phyloP scores from a whole-genome alignment of 2,797 vertebrate genomes.

The Orientallactaga sibirica region DNA sequence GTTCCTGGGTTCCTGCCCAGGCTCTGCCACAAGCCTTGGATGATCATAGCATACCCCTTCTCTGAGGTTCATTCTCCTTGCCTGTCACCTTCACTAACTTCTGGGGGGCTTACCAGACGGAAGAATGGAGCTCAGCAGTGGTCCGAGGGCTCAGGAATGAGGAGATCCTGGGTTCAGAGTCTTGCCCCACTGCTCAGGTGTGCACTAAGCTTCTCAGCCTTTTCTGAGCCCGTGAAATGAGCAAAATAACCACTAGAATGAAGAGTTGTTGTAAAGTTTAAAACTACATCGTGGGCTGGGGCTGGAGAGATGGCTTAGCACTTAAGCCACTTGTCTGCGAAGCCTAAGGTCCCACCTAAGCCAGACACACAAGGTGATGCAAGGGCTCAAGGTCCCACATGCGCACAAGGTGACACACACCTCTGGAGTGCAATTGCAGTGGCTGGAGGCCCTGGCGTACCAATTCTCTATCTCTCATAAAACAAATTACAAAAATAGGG shows the following conservation, averaged over 20 bases:
- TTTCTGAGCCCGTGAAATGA: slow-evolving; percentile 27
- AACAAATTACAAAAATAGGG: too few relatives aligned
- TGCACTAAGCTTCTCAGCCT: not conserved
- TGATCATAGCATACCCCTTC: slow-evolving; percentile 28
- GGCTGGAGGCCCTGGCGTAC: too few relatives aligned
- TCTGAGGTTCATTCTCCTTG: not conserved
- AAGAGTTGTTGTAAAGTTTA: slow-evolving; percentile 41
- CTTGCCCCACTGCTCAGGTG: not conserved
- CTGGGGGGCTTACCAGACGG: not conserved
- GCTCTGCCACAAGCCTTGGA: not conserved
- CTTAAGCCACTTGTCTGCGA: not conserved
- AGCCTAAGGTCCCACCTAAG: too few relatives aligned
- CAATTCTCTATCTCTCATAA: too few relatives aligned
- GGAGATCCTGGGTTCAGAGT: slow-evolving; percentile 27
- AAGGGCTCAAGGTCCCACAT: too few relatives aligned
- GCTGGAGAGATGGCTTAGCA: not conserved
- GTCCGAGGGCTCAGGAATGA: not conserved
- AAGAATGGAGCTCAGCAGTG: not conserved
- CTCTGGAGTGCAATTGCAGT: too few relatives aligned
- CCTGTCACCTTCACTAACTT: not conserved
- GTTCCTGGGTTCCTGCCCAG: not conserved
- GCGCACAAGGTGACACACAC: too few relatives aligned
- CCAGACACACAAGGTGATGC: too few relatives aligned
- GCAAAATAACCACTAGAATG: not conserved
- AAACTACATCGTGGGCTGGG: not conserved